A percentile compares a stretch with the other conserved stretches of the same genome.
These are phyloP conservation scores for Protonibea diacanthus DNA, from an alignment of 2,797 vertebrate species.

Conservation along the genomic window DNA sequence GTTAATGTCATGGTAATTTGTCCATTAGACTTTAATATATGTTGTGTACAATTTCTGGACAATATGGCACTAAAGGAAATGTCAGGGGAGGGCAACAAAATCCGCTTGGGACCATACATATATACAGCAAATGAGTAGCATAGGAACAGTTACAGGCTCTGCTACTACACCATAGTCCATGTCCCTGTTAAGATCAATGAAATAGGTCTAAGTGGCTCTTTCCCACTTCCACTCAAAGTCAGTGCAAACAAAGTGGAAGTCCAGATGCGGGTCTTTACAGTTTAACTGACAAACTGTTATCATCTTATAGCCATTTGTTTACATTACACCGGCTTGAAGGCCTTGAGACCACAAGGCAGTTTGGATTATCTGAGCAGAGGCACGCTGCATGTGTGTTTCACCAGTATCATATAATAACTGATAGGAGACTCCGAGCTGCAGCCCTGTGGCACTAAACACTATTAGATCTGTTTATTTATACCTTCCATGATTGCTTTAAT, in stretches of 20 bases:
- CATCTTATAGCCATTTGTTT: conserved; percentile 66
- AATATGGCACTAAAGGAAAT: not conserved
- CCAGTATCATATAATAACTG: conserved; percentile 34
- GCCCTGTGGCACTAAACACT: conserved; percentile 6
- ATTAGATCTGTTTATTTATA: not conserved
- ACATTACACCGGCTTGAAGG: conserved; percentile 48
- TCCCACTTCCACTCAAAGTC: not conserved
- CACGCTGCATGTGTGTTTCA: conserved; percentile 36
- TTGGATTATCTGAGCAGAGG: conserved; percentile 65
- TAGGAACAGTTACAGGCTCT: not conserved
- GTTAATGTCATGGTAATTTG: not conserved
- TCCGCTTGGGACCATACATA: not conserved
- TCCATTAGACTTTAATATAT: not conserved
- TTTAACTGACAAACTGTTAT: conserved; percentile 75
- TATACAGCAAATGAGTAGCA: not conserved
- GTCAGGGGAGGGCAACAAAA: not conserved
- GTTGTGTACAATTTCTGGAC: not conserved
- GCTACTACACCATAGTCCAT: not conserved
- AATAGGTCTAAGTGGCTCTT: conserved; percentile 12
- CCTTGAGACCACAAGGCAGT: conserved; percentile 52
- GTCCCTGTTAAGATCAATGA: conserved; percentile 7
- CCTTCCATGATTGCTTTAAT: not conserved
- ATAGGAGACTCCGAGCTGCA: conserved; percentile 30
- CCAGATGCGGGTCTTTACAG: conserved; percentile 46
- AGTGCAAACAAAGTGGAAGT: conserved; percentile 16